phyloP scores from a whole-genome alignment of 2,797 vertebrate species.

The Australoheros facetus region DNA sequence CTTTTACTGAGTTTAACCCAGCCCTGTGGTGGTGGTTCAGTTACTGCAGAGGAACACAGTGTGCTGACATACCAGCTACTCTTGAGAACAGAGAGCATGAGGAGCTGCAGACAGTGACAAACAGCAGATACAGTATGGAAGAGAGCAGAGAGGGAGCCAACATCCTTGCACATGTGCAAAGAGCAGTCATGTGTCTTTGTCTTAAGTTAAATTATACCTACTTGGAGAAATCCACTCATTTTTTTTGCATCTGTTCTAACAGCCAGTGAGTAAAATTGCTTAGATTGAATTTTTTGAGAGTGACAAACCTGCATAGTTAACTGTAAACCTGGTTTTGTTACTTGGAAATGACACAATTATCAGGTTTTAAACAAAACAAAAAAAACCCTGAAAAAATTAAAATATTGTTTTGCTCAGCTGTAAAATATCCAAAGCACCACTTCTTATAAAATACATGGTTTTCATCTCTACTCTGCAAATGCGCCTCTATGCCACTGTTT shows the following conservation, averaged over 20 bases:
- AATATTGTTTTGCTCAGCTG: not conserved
- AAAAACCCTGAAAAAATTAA: no score
- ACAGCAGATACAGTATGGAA: conserved; percentile 8
- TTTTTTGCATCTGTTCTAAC: not conserved
- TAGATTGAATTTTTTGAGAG: not conserved
- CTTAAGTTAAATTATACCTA: not conserved
- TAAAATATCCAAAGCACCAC: not conserved
- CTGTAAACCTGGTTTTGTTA: conserved; percentile 33
- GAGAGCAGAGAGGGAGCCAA: not conserved
- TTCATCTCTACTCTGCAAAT: not conserved
- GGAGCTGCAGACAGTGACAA: conserved; percentile 40
- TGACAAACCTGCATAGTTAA: not conserved
- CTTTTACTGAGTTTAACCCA: conserved; percentile 21
- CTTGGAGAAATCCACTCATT: not conserved
- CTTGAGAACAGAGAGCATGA: conserved; percentile 36
- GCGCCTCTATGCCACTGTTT: not conserved
- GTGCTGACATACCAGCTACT: conserved; percentile 37
- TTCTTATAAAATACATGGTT: not conserved
- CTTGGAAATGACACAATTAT: conserved; percentile 30
- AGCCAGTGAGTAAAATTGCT: not conserved
- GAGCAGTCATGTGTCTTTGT: not conserved
- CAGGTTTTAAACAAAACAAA: not conserved
- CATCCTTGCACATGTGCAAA: conserved; percentile 2
- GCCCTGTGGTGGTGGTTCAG: not conserved
- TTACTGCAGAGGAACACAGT: conserved; percentile 37